Base-by-base conservation (phyloP, 1,140 invertebrate species). In the Lepidurus arcticus region DNA sequence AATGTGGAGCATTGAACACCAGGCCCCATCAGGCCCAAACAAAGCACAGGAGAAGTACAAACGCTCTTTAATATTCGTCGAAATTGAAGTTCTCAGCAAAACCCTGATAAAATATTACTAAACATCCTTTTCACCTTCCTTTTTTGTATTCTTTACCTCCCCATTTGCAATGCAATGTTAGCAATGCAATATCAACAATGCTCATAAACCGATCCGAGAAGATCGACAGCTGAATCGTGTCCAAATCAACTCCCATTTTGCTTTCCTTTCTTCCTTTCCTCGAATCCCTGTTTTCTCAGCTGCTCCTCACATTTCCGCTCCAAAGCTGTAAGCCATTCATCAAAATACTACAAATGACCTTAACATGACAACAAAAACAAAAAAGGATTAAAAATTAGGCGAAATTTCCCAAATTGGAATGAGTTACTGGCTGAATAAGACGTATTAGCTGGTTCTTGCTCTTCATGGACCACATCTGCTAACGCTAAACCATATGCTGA, bases 121-220 rank as follows among this genome's bases (percentile, higher is more conserved):
- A 24, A 24, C 24, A 77, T 73, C 24, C n/a, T 0, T 24, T 24
- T 24, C 24, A 24, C 24, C 24, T 24, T n/a, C n/a, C n/a, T 24
- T 24, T 24, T 24, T 24, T 24, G 24, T 24, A 78, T n/a, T 47
- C 81, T 83, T 84, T 83, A 94, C 92, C 93, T 90, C 82, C 98
- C 98, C 98, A 99, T 99, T 88, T 99, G 97, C 85, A 24, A 24
- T 24, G 24, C 24, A 24, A 24, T 24, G 24, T 24, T 1, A 24
- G 24, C 24, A 24, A 24, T 24, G 24, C 24, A 24, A 24, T 24
- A 24, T 99, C 98, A 42, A 98, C 98, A 83, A 99, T 98, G 80
- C 95, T 97, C 98, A 99, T 99, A 85, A 99, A 99, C 13, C 98
- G 89, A 87, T 99, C 97, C 26, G 94, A 97, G 86, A 99, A 99